A percentile compares a stretch with the other conserved stretches of the same genome.
These are phyloP conservation scores for Ruditapes philippinarum DNA, from an alignment of 1,140 invertebrate species.

Conservation along the genomic window DNA sequence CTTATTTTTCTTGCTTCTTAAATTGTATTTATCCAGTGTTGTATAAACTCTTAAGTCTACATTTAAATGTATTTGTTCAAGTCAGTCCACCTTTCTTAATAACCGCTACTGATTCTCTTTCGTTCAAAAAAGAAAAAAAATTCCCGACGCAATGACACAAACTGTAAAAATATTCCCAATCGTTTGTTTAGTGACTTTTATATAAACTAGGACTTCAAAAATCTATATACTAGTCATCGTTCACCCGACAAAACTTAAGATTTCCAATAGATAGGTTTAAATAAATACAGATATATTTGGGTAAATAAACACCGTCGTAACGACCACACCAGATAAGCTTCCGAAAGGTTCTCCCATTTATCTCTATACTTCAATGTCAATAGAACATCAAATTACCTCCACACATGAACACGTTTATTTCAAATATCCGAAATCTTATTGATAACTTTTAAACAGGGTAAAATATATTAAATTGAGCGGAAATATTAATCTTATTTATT, in stretches of 20 bases:
- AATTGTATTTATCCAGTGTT: neutral
- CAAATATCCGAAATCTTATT: neutral
- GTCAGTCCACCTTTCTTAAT: neutral
- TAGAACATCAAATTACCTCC: neutral
- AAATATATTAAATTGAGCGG: too few relatives aligned
- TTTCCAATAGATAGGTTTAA: constrained; percentile 36
- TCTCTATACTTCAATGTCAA: constrained; percentile 6
- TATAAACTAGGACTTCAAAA: neutral
- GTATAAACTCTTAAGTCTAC: neutral
- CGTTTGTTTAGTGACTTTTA: neutral
- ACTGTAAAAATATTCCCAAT: neutral
- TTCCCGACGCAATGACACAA: neutral
- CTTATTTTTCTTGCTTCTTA: neutral
- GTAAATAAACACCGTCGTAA: constrained; percentile 17
- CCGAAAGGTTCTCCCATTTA: neutral
- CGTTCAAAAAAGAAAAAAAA: neutral
- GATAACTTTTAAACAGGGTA: too few relatives aligned
- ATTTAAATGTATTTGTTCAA: neutral
- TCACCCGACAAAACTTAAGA: constrained; percentile 10
- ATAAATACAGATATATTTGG: constrained; percentile 30
- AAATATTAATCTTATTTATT: too few relatives aligned
- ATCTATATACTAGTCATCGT: neutral
- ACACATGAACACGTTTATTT: neutral
- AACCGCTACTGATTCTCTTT: neutral
- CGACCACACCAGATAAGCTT: neutral